A percentile compares a stretch with the other conserved stretches of the same genome.
phyloP scores from a whole-genome alignment of 2,113 vertebrate species.

The Brachirus orientalis region DNA sequence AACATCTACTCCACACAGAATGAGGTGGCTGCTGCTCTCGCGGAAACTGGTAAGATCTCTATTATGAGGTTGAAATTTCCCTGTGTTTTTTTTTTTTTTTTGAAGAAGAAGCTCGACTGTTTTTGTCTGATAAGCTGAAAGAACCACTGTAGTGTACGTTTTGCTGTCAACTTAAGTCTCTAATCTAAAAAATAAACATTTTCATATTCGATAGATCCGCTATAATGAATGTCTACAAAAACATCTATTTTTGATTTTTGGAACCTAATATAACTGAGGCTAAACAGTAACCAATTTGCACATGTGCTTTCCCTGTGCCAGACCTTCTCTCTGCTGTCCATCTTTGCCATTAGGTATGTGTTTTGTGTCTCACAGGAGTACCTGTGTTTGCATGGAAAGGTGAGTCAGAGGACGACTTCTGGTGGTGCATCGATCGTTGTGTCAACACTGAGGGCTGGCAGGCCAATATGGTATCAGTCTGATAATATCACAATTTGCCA shows the following conservation, averaged over 20 bases:
- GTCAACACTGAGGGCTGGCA: constrained; percentile 95
- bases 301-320: constrained; percentile 12
- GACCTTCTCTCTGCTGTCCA: neutral
- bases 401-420: constrained; percentile 98
- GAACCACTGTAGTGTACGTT: too few species aligned
- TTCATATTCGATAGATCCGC: neutral
- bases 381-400: constrained; percentile 99
- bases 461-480: constrained; percentile 92
- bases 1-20: constrained; percentile 99
- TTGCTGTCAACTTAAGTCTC: too few species aligned
- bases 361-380: constrained; percentile 84
- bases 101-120: too few species aligned
- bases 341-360: constrained; percentile 13
- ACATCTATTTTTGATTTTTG: neutral
- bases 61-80: neutral
- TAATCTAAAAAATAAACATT: too few species aligned
- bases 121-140: too few species aligned
- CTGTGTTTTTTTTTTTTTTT: too few species aligned
- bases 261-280: neutral
- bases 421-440: constrained; percentile 99
- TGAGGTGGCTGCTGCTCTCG: constrained; percentile 94
- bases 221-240: neutral
- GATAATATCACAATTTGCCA: neutral
- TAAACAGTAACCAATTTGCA: neutral
- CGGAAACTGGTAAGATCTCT: constrained; percentile 87